phyloP scores from a whole-genome alignment of 2,113 vertebrate genomes.

The Mobula birostris region DNA sequence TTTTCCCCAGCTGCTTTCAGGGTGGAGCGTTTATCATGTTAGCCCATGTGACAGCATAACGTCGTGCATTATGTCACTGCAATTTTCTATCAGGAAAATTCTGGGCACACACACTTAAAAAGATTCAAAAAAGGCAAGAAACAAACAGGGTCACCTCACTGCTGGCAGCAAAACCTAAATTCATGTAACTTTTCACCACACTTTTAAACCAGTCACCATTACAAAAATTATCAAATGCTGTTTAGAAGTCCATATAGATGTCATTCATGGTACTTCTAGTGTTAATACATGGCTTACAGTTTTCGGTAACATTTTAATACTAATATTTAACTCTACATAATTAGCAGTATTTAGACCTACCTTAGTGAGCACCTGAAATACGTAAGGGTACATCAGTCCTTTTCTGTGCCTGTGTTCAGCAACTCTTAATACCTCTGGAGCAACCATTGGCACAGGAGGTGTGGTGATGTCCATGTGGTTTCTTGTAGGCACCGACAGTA shows the following conservation, averaged over 20 bases:
- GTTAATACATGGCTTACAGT: neutral
- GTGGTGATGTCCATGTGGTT: conserved; percentile 97
- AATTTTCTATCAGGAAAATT: too few relatives aligned
- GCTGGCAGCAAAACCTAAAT: too few relatives aligned
- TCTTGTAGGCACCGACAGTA: conserved; percentile 90
- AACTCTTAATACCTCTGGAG: conserved; percentile 87
- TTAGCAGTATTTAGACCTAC: conserved; percentile 50
- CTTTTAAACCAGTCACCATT: neutral
- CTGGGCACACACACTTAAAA: too few relatives aligned
- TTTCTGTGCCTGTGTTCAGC: conserved; percentile 90
- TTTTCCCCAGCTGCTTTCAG: too few relatives aligned
- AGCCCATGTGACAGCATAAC: too few relatives aligned
- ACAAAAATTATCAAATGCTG: neutral
- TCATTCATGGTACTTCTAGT: neutral
- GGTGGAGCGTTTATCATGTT: too few relatives aligned
- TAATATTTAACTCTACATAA: neutral
- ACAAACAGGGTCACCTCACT: too few relatives aligned
- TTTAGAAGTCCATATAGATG: neutral
- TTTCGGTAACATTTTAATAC: neutral
- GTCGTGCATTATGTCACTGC: too few relatives aligned
- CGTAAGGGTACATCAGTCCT: conserved; percentile 92
- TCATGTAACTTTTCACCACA: neutral
- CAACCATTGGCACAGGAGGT: conserved; percentile 79
- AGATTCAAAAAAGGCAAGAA: too few relatives aligned
- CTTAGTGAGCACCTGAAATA: conserved; percentile 91